These are phyloP conservation scores for Aldabrachelys gigantea DNA, from an alignment of 2,113 vertebrate species.

Conservation along the genomic window DNA sequence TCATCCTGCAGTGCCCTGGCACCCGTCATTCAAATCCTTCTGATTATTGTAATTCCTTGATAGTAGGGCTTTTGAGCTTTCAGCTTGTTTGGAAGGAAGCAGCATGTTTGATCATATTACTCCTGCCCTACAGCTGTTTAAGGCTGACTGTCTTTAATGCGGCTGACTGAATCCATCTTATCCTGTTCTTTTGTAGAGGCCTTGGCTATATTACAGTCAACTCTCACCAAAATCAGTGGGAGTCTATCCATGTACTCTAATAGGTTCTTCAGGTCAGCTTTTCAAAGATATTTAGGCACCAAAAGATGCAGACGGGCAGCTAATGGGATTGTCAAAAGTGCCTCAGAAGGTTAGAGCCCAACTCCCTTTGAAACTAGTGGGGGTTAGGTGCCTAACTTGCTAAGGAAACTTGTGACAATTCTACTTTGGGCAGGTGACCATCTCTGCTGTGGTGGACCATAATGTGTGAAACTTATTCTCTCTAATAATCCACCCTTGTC, in stretches of 20 bases:
- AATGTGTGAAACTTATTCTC: not conserved
- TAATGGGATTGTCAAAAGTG: not conserved
- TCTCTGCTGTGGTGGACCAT: not conserved
- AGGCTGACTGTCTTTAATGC: not conserved
- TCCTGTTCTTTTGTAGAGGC: not conserved
- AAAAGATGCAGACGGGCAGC: not conserved
- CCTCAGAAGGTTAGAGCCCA: not conserved
- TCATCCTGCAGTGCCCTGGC: not conserved
- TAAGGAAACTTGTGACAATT: not conserved
- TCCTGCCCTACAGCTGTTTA: not conserved
- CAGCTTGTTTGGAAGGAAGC: not conserved
- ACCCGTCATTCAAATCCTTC: not conserved
- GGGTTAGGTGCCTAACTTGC: not conserved
- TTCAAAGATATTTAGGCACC: not conserved
- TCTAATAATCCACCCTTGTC: too few relatives aligned
- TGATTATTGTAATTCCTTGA: not conserved
- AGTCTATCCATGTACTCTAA: not conserved
- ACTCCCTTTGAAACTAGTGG: not conserved
- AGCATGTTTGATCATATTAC: not conserved
- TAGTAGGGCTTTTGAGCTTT: not conserved
- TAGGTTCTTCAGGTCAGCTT: not conserved
- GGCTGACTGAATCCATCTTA: not conserved
- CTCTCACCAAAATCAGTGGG: not conserved
- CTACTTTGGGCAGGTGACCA: not conserved
- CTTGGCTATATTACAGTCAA: not conserved